Evolutionary conservation across 2,888 invertebrate genomes (phyloP).

Genomic region (Bursaphelenchus okinawaensis): DNA sequence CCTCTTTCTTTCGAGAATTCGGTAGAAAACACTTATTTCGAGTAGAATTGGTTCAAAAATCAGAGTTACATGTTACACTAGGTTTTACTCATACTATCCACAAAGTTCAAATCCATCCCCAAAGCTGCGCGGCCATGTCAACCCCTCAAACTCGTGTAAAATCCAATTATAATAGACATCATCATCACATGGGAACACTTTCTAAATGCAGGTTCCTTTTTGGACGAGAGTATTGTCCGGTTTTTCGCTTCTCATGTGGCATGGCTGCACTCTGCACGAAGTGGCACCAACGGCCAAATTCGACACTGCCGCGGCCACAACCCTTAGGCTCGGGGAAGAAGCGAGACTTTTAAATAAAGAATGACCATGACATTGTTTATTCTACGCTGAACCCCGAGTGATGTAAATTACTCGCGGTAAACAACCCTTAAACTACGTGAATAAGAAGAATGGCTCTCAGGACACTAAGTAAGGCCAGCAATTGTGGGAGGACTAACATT

Average conservation of each 20-base stretch:
- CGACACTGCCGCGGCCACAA: neutral
- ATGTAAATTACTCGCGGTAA: neutral
- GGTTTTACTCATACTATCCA: no score
- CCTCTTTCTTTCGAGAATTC: neutral
- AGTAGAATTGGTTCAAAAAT: no score
- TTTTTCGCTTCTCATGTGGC: neutral
- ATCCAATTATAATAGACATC: neutral
- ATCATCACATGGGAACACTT: neutral
- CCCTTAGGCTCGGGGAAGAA: neutral
- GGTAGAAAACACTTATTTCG: no score
- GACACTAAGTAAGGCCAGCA: no score
- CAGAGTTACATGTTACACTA: no score
- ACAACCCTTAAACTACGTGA: neutral
- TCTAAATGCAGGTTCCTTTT: neutral
- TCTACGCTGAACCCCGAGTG: neutral
- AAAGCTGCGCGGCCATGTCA: no score
- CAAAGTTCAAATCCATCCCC: no score
- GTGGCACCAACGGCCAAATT: neutral
- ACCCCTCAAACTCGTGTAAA: no score
- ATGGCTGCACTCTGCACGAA: neutral
- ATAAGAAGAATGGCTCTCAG: no score
- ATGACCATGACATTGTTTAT: neutral
- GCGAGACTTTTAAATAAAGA: neutral
- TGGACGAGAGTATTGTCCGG: neutral
- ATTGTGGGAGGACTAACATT: no score